Conservation (phyloP, 1,140 invertebrate genomes). For the Drosophila seguyi region DNA sequence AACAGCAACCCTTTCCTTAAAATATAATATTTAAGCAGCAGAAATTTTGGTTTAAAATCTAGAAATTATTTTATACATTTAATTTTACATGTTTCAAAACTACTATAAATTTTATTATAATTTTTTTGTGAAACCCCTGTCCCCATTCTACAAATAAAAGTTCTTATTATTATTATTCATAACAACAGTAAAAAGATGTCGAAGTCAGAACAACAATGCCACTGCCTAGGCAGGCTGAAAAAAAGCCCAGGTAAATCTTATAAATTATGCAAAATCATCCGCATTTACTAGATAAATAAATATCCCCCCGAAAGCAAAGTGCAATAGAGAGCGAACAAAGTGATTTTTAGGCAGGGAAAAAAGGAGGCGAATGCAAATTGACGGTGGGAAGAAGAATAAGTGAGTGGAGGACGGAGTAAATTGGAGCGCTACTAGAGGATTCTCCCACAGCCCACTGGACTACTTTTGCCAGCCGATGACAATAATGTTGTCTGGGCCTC, state of each 20-base stretch:
- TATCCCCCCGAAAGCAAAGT: conserved; percentile 20
- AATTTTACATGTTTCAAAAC: background rate
- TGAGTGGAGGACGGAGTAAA: conserved; percentile 41
- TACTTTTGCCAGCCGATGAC: conserved; percentile 65
- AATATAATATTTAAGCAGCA: no score
- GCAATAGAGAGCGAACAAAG: conserved; percentile 16
- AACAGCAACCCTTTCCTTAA: no score
- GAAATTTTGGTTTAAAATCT: background rate
- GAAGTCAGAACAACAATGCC: conserved; percentile 6
- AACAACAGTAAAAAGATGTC: conserved; percentile 21
- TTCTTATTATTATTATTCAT: background rate
- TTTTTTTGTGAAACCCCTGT: background rate
- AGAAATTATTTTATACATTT: background rate
- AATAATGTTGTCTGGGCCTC: conserved; percentile 79
- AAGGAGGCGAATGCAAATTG: conserved; percentile 60
- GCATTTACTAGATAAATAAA: conserved; percentile 49
- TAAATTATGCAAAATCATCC: conserved; percentile 48
- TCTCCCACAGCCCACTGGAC: conserved; percentile 79
- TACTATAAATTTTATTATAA: background rate
- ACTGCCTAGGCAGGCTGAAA: background rate
- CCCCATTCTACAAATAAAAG: conserved; percentile 6
- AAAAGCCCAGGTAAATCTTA: background rate
- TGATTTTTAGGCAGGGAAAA: conserved; percentile 14
- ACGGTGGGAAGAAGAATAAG: conserved; percentile 44
- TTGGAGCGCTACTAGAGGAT: conserved; percentile 61